A percentile compares a stretch with the other conserved stretches of the same genome.
Conservation (phyloP, 2,113 vertebrate genomes). For the Candoia aspera region DNA sequence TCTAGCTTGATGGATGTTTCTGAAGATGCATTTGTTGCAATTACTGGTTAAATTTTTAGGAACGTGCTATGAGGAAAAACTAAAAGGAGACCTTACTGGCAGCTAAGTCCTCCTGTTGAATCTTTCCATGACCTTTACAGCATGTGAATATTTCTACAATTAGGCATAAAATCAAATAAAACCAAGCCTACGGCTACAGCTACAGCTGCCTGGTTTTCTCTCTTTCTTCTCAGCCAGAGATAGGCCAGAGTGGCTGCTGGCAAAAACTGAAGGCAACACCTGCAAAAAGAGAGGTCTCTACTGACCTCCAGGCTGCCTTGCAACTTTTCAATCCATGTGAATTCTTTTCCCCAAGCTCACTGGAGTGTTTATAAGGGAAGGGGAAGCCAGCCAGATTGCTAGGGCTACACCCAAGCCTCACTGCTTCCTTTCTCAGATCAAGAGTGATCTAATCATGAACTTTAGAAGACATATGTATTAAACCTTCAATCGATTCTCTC, state of each 20-base stretch:
- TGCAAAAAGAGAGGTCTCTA: slow-evolving; percentile 60
- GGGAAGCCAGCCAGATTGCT: neutral
- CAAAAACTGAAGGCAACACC: slow-evolving; percentile 62
- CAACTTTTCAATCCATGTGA: slow-evolving; percentile 55
- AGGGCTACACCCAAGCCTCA: neutral
- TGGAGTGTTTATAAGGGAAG: neutral
- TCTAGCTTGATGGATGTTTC: neutral
- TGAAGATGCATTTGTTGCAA: neutral
- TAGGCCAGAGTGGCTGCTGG: slow-evolving; percentile 54
- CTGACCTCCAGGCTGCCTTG: slow-evolving; percentile 16
- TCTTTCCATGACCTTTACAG: slow-evolving; percentile 40
- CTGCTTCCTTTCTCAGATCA: neutral
- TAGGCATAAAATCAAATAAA: neutral
- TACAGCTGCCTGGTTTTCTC: slow-evolving; percentile 62
- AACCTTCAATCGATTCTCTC: neutral
- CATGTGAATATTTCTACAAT: slow-evolving; percentile 50
- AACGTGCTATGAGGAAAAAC: slow-evolving; percentile 16
- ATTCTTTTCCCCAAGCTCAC: slow-evolving; percentile 14
- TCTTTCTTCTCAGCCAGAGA: slow-evolving; percentile 56
- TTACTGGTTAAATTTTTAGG: neutral
- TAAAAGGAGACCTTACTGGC: slow-evolving; percentile 54
- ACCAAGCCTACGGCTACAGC: slow-evolving; percentile 42
- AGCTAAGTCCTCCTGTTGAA: slow-evolving; percentile 32
- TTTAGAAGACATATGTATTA: neutral
- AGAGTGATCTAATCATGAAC: neutral